Evolutionary conservation across 1,140 invertebrate species (phyloP).

Genomic region (Hyles vespertilio): DNA sequence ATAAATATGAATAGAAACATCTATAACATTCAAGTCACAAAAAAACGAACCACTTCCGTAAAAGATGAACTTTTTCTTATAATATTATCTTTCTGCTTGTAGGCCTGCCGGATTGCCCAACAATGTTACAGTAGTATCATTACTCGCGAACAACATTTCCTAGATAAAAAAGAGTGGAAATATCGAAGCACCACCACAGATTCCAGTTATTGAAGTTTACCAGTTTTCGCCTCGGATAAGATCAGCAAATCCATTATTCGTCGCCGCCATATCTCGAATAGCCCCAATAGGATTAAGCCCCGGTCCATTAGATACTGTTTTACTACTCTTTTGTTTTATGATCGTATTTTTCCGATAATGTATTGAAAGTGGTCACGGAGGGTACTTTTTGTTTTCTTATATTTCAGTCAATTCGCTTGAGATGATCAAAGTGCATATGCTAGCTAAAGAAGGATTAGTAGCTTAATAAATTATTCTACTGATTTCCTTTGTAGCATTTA

Average conservation of each 20-base stretch:
- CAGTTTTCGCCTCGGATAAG: slow-evolving; percentile 34
- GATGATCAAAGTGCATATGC: too few relatives aligned
- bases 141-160: neutral
- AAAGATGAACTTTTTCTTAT: too few relatives aligned
- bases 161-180: neutral
- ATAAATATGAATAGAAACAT: too few relatives aligned
- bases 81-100: too few relatives aligned
- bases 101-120: too few relatives aligned
- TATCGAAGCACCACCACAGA: slow-evolving; percentile 5
- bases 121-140: too few relatives aligned
- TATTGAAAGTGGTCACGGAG: slow-evolving; percentile 44
- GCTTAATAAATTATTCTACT: too few relatives aligned
- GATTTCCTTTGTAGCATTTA: too few relatives aligned
- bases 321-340: slow-evolving; percentile 58
- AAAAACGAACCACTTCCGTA: too few relatives aligned
- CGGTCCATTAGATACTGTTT: slow-evolving; percentile 49
- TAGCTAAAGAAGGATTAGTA: too few relatives aligned
- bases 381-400: neutral
- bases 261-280: slow-evolving; percentile 42
- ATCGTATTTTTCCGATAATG: slow-evolving; percentile 48
- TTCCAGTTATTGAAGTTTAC: slow-evolving; percentile 21
- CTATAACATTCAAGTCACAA: too few relatives aligned
- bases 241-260: slow-evolving; percentile 53
- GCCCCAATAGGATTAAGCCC: slow-evolving; percentile 46
- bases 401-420: too few relatives aligned